Base-by-base conservation (phyloP, 1,140 invertebrate genomes). In the Bombus consobrinus region DNA sequence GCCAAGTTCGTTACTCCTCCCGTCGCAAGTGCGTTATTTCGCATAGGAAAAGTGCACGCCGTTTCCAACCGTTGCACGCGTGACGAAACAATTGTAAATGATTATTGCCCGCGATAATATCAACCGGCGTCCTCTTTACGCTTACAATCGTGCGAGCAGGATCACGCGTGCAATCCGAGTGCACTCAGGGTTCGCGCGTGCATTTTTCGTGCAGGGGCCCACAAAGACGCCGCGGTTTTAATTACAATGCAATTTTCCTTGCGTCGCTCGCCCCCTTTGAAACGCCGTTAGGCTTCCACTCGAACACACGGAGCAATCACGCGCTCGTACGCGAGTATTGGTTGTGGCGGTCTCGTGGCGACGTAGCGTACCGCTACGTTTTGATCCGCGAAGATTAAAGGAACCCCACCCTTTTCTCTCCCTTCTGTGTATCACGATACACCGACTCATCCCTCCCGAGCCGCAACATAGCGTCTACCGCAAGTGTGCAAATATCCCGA, bases 231-330 rank as follows among this genome's bases (percentile, higher is more conserved):
- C 83, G 83, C 76, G 72, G 87, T 89, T 94, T 95, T 95, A 95
- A 95, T 95, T 95, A 95, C 94, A 93, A 94, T 94, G 93, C 92
- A 94, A 94, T 94, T 95, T 95, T 94, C 93, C 91, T 93, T 92
- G 93, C 92, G 90, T 89, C 87, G 85, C 74, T 83, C 87, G 80
- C 89, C 90, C 90, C 90, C 91, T 94, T 95, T 95, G 93, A 94
- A 94, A 95, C 92, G 93, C 93, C 93, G 93, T 94, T 94, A 95
- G 93, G 88, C 89, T 93, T 94, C 93, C 92, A 94, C 94, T 94
- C 91, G 94, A 94, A 94, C 93, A 92, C 93, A 93, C 93, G 94
- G 94, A 94, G 93, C 94, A 95, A 95, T 95, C 94, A 94, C 72
- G 87, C 89, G 90, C 90, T 90, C 76, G 82, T 89, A 75, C 83